Base-by-base conservation (phyloP, 2,113 vertebrate genomes). In the Ellobius talpinus region DNA sequence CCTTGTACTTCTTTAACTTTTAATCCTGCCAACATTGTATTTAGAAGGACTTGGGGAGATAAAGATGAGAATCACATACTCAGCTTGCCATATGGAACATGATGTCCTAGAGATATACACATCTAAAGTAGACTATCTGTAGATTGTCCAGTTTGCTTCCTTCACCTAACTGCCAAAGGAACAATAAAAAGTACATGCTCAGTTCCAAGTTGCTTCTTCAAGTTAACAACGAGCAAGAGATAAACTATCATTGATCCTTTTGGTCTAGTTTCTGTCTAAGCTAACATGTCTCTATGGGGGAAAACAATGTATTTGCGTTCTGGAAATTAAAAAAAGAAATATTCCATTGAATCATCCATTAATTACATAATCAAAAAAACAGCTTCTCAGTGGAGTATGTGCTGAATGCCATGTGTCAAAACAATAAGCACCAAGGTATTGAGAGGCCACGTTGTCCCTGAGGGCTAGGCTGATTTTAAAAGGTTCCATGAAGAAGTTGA, bases 311-410 rank as follows among this genome's bases (percentile, higher is more conserved):
- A 45, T 50, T 81, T 65, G 29, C 10, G 45, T 91, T 82, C 81
- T 86, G 7, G 36, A 45, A 29, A 93, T 21, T 58, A 91, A 55
- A 52, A 33, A 21, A 70, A 33, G 88, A 31, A 39, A 91, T 68
- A 78, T 31, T 33, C 33, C 31, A 90, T 3, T 47, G 55, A 94
- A 72, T 26, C 63, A 68, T 36, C 26, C 19, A 78, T 17, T n/a
- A 91, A 78, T 78, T 89, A 91, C 12, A 68, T 50, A 85, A 74
- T 39, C 29, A 61, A 76, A 94, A 94, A 96, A 79, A 9, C 70
- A 81, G 77, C 45, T 81, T 58, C 52, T 86, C 73, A 78, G 42
- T 33, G 12, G 39, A 84, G 10, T 3, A 72, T 24, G 29, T 4
- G 7, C 79, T 85, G 73, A 72, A 52, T 31, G 31, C 23, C 21